A percentile compares a stretch with the other conserved stretches of the same genome.
Evolutionary conservation across 1,140 invertebrate species (phyloP).

Genomic region (Tetramorium simillimum): DNA sequence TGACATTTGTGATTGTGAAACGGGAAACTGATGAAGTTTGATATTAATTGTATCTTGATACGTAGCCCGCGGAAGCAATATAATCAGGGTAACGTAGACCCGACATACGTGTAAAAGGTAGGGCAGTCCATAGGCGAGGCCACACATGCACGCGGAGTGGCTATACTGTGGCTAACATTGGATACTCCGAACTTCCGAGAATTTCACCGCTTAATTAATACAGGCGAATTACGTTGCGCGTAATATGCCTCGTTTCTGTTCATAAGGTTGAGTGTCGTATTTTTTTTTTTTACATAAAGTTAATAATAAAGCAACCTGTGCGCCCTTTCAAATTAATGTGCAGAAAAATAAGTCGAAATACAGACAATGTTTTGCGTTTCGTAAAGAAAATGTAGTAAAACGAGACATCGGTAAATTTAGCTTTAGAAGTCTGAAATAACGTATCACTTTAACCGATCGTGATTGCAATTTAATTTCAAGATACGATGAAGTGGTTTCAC

Average conservation of each 20-base stretch:
- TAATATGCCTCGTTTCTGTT: constrained; percentile 16
- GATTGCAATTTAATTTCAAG: constrained; percentile 49
- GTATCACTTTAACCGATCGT: neutral
- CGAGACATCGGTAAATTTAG: neutral
- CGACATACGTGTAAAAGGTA: constrained; percentile 26
- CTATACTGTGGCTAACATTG: neutral
- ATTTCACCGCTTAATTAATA: constrained; percentile 50
- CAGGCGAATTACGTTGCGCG: neutral
- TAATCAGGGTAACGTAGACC: constrained; percentile 15
- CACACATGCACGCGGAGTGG: neutral
- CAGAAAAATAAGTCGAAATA: constrained; percentile 12
- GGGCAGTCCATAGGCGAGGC: neutral
- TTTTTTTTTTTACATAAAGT: neutral
- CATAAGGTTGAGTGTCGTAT: neutral
- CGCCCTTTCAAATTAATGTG: neutral
- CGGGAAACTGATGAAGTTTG: constrained; percentile 20
- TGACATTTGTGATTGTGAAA: neutral
- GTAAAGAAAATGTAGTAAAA: no score
- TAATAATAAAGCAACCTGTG: neutral
- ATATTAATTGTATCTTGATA: constrained; percentile 45
- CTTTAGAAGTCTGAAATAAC: neutral
- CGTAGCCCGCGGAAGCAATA: constrained; percentile 1
- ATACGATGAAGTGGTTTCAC: constrained; percentile 29
- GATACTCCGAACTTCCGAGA: constrained; percentile 41
- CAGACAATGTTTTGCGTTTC: neutral